phyloP scores from a whole-genome alignment of 2,888 invertebrate species.

The Microplitis manilae region DNA sequence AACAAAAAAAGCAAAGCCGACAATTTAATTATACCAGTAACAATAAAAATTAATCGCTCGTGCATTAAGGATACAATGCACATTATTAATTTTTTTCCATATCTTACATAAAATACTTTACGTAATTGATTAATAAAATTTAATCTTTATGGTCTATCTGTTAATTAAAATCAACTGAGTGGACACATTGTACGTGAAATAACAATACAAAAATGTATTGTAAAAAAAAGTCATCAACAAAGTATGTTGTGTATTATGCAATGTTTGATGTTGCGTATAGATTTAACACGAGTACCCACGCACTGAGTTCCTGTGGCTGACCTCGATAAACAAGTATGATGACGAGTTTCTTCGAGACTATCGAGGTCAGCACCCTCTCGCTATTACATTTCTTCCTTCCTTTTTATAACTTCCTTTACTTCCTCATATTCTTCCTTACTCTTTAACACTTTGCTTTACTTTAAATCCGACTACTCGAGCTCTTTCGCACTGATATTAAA shows the following conservation, averaged over 20 bases:
- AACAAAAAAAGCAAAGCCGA: neutral
- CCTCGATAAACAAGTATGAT: slow-evolving; percentile 50
- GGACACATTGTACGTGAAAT: slow-evolving; percentile 31
- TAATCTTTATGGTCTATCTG: neutral
- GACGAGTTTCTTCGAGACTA: slow-evolving; percentile 45
- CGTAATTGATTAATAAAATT: neutral
- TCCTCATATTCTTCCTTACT: neutral
- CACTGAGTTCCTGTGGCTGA: slow-evolving; percentile 48
- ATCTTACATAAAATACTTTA: neutral
- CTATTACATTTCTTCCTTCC: slow-evolving; percentile 33
- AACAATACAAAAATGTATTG: slow-evolving; percentile 14
- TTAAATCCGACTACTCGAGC: neutral
- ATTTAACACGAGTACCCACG: slow-evolving; percentile 33
- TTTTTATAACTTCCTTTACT: slow-evolving; percentile 16
- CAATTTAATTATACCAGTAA: neutral
- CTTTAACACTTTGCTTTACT: neutral
- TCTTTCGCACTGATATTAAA: neutral
- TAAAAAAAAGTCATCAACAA: slow-evolving; percentile 24
- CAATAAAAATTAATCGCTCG: slow-evolving; percentile 1
- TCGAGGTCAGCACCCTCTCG: slow-evolving; percentile 58
- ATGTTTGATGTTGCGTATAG: slow-evolving; percentile 46
- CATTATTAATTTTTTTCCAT: neutral
- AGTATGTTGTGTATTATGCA: slow-evolving; percentile 46
- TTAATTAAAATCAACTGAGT: slow-evolving; percentile 37
- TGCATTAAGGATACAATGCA: neutral